Evolutionary conservation across 2,888 invertebrate genomes (phyloP).

Genomic region (Stegana nigrithorax): DNA sequence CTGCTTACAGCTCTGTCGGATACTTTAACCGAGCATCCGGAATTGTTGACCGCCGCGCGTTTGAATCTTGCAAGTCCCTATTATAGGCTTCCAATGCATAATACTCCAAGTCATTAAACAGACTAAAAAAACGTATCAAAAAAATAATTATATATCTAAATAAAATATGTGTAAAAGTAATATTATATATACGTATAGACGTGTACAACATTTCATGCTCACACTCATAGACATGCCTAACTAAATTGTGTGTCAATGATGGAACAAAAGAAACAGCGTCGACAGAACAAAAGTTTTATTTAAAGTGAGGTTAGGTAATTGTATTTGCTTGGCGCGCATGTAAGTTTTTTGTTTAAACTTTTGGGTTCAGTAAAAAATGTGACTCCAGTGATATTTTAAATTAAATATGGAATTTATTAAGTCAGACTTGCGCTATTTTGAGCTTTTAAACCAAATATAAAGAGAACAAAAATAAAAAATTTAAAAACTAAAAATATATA

Average conservation of each 20-base stretch:
- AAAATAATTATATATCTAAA: constrained; percentile 28
- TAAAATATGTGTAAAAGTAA: constrained; percentile 28
- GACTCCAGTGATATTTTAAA: constrained; percentile 15
- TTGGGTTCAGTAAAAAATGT: background rate
- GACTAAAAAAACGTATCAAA: constrained; percentile 35
- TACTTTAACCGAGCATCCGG: constrained; percentile 79
- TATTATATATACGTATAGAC: constrained; percentile 36
- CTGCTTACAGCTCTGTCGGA: constrained; percentile 80
- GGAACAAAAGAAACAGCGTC: background rate
- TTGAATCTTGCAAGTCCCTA: constrained; percentile 70
- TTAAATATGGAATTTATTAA: constrained; percentile 14
- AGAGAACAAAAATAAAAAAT: constrained; percentile 21
- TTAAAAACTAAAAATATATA: constrained; percentile 17
- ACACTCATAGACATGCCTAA: constrained; percentile 23
- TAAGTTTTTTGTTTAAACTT: background rate
- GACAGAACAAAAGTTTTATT: background rate
- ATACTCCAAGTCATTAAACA: constrained; percentile 43
- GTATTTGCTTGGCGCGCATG: too few relatives aligned
- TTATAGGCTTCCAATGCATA: constrained; percentile 62
- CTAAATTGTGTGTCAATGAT: too few relatives aligned
- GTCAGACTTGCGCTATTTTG: constrained; percentile 54
- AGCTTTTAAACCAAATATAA: constrained; percentile 41
- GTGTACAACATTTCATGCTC: constrained; percentile 31
- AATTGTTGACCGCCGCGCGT: constrained; percentile 73
- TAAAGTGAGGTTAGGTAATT: too few relatives aligned